Conservation (phyloP, 2,888 invertebrate species). For the Halocaridina rubra region DNA sequence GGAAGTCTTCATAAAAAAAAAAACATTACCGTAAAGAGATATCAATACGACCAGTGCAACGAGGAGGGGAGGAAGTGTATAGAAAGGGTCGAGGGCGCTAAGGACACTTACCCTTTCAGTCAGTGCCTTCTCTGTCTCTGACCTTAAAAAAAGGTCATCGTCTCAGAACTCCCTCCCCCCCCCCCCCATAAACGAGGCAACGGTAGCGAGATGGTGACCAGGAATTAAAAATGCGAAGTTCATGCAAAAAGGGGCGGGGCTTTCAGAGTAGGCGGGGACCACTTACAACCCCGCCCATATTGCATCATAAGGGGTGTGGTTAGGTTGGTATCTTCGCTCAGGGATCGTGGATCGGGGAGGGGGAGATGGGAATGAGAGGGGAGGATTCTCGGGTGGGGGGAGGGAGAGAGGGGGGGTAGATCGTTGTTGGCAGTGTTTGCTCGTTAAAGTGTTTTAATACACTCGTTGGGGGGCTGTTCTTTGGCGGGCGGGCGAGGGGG, state of each 20-base stretch:
- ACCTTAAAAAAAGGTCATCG: no score
- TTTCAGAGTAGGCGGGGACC: no score
- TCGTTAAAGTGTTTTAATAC: slow-evolving; percentile 35
- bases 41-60: no score
- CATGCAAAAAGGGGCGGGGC: no score
- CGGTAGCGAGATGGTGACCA: no score
- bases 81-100: no score
- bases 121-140: no score
- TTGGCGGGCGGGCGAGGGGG: neutral
- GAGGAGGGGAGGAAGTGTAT: no score
- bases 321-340: neutral
- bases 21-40: no score
- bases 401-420: neutral
- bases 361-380: neutral
- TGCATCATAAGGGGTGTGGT: neutral
- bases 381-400: neutral
- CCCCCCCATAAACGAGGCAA: no score
- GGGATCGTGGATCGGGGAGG: neutral
- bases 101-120: neutral
- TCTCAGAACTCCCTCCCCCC: neutral
- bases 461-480: slow-evolving; percentile 4
- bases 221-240: no score
- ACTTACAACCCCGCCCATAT: neutral
- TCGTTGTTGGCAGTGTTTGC: slow-evolving; percentile 20
- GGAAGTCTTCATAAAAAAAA: no score